Base-by-base conservation (phyloP, 2,888 invertebrate species). In the Graphium colonna region DNA sequence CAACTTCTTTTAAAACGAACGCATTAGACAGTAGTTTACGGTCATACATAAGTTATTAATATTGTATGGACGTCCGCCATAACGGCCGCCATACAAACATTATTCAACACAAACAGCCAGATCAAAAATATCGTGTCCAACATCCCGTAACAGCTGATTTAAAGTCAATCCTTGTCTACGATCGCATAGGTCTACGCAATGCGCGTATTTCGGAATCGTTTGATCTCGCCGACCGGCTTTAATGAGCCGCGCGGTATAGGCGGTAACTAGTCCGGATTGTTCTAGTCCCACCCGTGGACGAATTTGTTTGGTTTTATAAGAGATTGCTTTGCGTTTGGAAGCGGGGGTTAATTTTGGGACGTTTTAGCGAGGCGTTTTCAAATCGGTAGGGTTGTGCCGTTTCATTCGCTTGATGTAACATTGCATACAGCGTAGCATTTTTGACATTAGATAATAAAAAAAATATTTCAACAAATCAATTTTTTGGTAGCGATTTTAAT, bases 201-300 rank as follows among this genome's bases (percentile, higher is more conserved):
- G 60, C 63, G 80, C 72, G 82, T 86, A 87, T 88, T 88, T 87
- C 88, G 92, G 92, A 85, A 84, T 82, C 90, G 89, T 92, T 91
- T 92, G 92, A 92, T 91, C 91, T 91, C 84, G 86, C 91, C 91
- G 91, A 85, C 33, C 82, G 84, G 72, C 69, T 84, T 83, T 88
- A 88, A 87, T 84, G 87, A 88, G 86, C 72, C 79, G 73, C 69
- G 73, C 76, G 71, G 75, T 80, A 79, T 76, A 78, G 75, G 75
- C 78, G 74, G 79, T 79, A 80, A 82, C 86, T 82, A 84, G 82
- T 77, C 73, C 77, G 77, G 79, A 82, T 81, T 81, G 80, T 79
- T 78, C 72, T 73, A n/a, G 76, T 75, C 75, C 70, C 67, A 65
- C 57, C 51, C n/a, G 38, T 53, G 57, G 62, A 63, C 52, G 65